These are phyloP conservation scores for Drosophila arizonae DNA, from an alignment of 1,140 invertebrate genomes.

Conservation along the genomic window DNA sequence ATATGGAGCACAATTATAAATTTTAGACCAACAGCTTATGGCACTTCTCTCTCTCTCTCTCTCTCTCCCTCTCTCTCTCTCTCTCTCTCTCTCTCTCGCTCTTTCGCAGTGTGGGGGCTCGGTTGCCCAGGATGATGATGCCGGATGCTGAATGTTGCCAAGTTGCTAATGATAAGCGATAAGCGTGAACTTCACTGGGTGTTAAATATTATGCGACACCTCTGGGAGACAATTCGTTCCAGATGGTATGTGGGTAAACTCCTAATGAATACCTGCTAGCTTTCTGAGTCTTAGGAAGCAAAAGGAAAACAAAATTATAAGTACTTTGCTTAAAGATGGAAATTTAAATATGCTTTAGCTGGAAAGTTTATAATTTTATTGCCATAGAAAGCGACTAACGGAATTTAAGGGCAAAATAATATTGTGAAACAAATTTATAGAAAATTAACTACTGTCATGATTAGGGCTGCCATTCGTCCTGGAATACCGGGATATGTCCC, in stretches of 20 bases:
- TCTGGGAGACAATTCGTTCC: conserved; percentile 42
- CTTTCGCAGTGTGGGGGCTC: background rate
- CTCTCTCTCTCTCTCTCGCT: background rate
- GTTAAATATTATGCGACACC: conserved; percentile 53
- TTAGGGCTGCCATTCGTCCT: too few species aligned
- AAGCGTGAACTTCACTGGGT: conserved; percentile 46
- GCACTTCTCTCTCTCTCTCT: background rate
- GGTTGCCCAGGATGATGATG: conserved; percentile 1
- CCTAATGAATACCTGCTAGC: conserved; percentile 12
- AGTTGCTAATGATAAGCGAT: conserved; percentile 55
- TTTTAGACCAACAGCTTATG: conserved; percentile 17
- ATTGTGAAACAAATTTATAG: too few species aligned
- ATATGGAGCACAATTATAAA: conserved; percentile 72
- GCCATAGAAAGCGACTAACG: too few species aligned
- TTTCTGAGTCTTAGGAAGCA: background rate
- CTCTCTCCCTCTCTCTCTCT: background rate
- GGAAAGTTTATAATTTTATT: background rate
- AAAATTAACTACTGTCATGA: too few species aligned
- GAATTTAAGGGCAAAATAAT: too few species aligned
- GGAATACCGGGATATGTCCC: too few species aligned
- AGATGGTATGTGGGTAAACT: conserved; percentile 8
- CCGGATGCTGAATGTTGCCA: conserved; percentile 11
- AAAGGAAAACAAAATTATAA: background rate
- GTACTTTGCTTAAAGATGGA: background rate
- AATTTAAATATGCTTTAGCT: background rate